Conservation (phyloP, 2,113 vertebrate genomes). For the Stomatorhinus ivindoensis region DNA sequence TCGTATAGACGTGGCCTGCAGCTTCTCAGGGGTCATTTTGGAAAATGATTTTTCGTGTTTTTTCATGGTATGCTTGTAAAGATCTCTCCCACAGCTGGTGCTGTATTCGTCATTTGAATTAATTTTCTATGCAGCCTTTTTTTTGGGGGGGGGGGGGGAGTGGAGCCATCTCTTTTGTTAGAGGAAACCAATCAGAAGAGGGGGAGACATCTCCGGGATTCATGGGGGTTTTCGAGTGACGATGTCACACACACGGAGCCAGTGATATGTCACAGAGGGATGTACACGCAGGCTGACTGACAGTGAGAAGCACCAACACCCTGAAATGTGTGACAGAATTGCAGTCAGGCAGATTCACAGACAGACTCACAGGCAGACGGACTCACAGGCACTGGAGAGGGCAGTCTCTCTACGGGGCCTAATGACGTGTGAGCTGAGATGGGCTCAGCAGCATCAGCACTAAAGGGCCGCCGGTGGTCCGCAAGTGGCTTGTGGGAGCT, state of each 20-base stretch:
- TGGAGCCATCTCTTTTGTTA: background rate
- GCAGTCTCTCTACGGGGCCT: background rate
- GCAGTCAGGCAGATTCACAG: background rate
- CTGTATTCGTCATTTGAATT: background rate
- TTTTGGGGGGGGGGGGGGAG: background rate
- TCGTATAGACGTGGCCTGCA: background rate
- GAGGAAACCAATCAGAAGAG: background rate
- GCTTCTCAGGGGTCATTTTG: background rate
- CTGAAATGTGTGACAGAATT: background rate
- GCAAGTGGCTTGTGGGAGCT: slow-evolving; percentile 60
- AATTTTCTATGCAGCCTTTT: background rate
- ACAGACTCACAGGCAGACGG: background rate
- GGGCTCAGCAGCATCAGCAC: slow-evolving; percentile 57
- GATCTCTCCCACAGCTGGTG: background rate
- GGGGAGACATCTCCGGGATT: background rate
- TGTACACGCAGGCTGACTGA: background rate
- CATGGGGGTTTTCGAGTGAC: background rate
- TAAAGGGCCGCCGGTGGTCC: slow-evolving; percentile 61
- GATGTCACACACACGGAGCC: no score
- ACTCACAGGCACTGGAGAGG: background rate
- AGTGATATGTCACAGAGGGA: background rate
- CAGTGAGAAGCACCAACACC: background rate
- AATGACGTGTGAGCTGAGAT: slow-evolving; percentile 27
- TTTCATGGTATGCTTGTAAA: background rate
- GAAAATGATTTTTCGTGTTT: background rate